Conservation (phyloP, 2,888 invertebrate genomes). For the Spicauda simplicius region DNA sequence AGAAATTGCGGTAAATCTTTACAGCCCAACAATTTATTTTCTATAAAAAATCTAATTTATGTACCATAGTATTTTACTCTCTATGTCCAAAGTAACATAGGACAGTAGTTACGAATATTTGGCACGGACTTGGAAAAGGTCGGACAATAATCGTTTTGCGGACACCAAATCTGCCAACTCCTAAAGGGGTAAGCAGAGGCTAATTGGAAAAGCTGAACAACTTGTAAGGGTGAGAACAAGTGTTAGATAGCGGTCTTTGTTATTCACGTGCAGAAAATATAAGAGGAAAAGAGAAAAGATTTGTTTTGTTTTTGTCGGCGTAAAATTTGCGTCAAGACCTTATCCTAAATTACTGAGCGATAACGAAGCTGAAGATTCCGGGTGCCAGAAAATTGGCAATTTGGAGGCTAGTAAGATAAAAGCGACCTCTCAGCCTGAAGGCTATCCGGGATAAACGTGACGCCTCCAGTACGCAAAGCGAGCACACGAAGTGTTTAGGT, state of each 20-base stretch:
- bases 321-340: slow-evolving; percentile 1
- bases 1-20: no score
- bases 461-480: background rate
- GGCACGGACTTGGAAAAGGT: slow-evolving; percentile 6
- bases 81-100: no score
- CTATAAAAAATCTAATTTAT: no score
- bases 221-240: background rate
- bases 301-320: background rate
- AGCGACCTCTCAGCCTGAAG: background rate
- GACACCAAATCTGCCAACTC: slow-evolving; percentile 10
- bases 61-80: no score
- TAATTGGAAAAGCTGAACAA: slow-evolving; percentile 1
- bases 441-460: background rate
- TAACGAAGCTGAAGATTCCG: background rate
- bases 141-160: slow-evolving; percentile 11
- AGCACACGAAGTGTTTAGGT: background rate
- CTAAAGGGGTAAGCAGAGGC: background rate
- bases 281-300: background rate
- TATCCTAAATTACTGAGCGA: background rate
- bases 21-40: no score
- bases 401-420: slow-evolving; percentile 2
- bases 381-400: slow-evolving; percentile 2
- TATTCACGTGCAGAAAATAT: no score
- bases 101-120: background rate
- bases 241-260: background rate